Conservation (phyloP, 1,140 invertebrate genomes). For the Andrena cerasifolii region DNA sequence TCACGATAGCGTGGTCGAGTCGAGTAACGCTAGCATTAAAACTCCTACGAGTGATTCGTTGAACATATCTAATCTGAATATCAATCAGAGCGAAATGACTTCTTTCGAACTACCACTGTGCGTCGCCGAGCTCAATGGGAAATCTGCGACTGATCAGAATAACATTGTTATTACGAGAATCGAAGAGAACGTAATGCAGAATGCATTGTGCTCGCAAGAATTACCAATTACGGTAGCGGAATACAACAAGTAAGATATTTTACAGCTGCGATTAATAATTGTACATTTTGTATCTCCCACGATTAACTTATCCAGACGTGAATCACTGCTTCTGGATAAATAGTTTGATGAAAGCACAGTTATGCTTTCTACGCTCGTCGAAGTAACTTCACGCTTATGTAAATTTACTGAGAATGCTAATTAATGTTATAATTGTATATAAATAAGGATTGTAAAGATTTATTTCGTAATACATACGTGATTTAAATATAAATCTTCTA, state of each 20-base stretch:
- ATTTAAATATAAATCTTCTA: conserved; percentile 31
- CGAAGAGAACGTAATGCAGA: neutral
- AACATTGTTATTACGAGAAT: neutral
- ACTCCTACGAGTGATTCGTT: neutral
- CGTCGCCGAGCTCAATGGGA: neutral
- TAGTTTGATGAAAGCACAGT: neutral
- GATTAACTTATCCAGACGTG: neutral
- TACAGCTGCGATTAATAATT: neutral
- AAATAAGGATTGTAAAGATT: neutral
- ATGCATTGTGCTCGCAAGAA: conserved; percentile 13
- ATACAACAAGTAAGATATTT: conserved; percentile 32
- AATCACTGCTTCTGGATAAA: neutral
- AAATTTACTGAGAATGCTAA: neutral
- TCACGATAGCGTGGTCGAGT: neutral
- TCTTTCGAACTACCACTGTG: conserved; percentile 33
- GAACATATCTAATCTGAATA: neutral
- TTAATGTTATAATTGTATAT: neutral
- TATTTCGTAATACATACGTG: neutral
- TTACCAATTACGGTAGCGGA: conserved; percentile 46
- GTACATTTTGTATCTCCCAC: neutral
- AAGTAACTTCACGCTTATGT: neutral
- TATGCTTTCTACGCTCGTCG: neutral
- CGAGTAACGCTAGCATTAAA: neutral
- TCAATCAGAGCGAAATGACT: conserved; percentile 11
- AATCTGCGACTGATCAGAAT: neutral